Evolutionary conservation across 1,140 invertebrate species (phyloP), one percentile per base, ranked within the genome.

Genomic region (Hylaeus volcanicus): DNA sequence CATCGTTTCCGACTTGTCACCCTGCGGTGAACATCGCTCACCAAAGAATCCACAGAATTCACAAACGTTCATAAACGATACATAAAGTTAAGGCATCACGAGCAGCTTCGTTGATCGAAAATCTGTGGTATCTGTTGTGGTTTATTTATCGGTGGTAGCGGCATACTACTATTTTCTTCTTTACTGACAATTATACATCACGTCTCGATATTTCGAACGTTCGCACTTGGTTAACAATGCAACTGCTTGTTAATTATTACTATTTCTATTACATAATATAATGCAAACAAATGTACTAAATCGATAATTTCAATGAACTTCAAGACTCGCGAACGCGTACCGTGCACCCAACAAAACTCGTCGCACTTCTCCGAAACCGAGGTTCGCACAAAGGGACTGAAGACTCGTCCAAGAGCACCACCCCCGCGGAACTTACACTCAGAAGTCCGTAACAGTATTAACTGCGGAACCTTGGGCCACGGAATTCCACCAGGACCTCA

Each of bases 1-100:
- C 77, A 75, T 80, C 74, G 63, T 80, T 80, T 65, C 69, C 53
- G 64, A 74, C 85, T 84, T 82, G 60, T 85, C 79, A 61, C 56
- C 41, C 45, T 15, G 53, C 14, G 39, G 41, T 14, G 26, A 14
- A 8, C 56, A 72, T 65, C 56, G 74, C 68, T 86, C 69, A 69
- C 61, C 48, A 56, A 14, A 12, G 63, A 81, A 66, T 15, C 14
- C 43, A 37, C 56, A 15, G 74, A 51, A 72, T 69, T 76, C 68
- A 9, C 56, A 41, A 79, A 66, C 39, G 72, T n/a, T 45, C 56
- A 63, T 66, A 74, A 64, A 74, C 60, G 48, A 70, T 71, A 63
- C 39, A 51, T 41, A 79, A 79, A 15, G 51, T 74, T 65, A 48
- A 51, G 26, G 26, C n/a, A 48, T 51, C 55, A n/a, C 37, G 26